phyloP scores from a whole-genome alignment of 2,888 invertebrate genomes.

The Blomia tropicalis region DNA sequence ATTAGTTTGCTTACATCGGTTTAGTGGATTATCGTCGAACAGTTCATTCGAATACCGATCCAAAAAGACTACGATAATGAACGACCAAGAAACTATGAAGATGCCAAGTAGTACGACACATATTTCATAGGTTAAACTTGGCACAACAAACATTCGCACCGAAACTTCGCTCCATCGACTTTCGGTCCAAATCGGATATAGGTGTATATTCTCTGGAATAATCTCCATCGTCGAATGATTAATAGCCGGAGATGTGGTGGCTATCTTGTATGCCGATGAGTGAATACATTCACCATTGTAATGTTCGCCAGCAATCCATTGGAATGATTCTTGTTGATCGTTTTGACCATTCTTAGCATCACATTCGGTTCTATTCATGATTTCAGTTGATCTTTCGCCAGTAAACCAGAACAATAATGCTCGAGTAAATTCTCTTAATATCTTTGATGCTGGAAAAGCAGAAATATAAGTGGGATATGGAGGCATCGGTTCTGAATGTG shows the following conservation, averaged over 20 bases:
- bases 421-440: background rate
- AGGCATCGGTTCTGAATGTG: background rate
- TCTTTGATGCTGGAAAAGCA: background rate
- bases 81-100: slow-evolving; percentile 17
- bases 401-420: background rate
- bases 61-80: background rate
- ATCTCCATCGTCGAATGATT: slow-evolving; percentile 45
- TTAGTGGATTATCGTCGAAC: background rate
- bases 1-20: no score
- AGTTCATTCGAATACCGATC: background rate
- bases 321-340: background rate
- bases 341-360: background rate
- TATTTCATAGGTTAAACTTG: slow-evolving; percentile 26
- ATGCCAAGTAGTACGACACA: slow-evolving; percentile 27
- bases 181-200: slow-evolving; percentile 75
- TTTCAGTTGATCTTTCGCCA: background rate
- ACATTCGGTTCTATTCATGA: background rate
- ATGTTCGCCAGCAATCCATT: slow-evolving; percentile 29
- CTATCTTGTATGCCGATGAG: slow-evolving; percentile 26
- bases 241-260: slow-evolving; percentile 30
- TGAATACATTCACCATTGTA: slow-evolving; percentile 27
- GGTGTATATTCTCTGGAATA: slow-evolving; percentile 48
- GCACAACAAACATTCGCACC: slow-evolving; percentile 57
- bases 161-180: slow-evolving; percentile 57
- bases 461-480: background rate